phyloP scores from a whole-genome alignment of 92 coral and sea anemone genomes.

The Isaurus tuberculatus region DNA sequence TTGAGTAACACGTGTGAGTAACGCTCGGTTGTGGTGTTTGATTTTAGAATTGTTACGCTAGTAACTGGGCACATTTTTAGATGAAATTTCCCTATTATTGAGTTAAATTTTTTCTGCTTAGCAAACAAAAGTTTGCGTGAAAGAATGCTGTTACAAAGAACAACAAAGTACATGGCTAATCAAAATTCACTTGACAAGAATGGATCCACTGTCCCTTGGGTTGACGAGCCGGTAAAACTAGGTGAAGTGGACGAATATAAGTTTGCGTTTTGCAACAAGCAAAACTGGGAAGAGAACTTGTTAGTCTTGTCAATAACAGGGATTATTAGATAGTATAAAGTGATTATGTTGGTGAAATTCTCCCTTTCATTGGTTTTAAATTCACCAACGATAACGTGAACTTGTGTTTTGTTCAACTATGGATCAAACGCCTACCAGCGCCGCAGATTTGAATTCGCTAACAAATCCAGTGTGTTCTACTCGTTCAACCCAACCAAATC shows the following conservation, averaged over 20 bases:
- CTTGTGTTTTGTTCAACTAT: background rate
- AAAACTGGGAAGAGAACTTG: constrained; percentile 19
- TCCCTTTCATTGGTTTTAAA: too few species aligned
- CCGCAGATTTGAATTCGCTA: constrained; percentile 19
- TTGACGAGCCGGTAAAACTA: background rate
- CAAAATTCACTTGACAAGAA: background rate
- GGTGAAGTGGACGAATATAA: background rate
- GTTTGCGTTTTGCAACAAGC: background rate
- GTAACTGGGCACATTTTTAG: too few species aligned
- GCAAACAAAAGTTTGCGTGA: too few species aligned
- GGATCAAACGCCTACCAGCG: background rate
- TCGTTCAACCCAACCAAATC: background rate
- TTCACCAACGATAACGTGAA: background rate
- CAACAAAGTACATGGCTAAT: constrained; percentile 14
- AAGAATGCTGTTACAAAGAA: background rate
- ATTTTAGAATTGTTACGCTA: too few species aligned
- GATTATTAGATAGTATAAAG: background rate
- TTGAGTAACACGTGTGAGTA: too few species aligned
- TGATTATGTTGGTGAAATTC: background rate
- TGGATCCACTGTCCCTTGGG: background rate
- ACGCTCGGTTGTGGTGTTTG: too few species aligned
- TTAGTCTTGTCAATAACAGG: constrained; percentile 32
- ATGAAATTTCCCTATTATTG: too few species aligned
- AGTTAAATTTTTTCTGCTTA: too few species aligned
- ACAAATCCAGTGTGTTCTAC: constrained; percentile 7